Evolutionary conservation across 2,113 vertebrate genomes (phyloP), one percentile per base, ranked within the genome.

Genomic region (Hippocampus zosterae): DNA sequence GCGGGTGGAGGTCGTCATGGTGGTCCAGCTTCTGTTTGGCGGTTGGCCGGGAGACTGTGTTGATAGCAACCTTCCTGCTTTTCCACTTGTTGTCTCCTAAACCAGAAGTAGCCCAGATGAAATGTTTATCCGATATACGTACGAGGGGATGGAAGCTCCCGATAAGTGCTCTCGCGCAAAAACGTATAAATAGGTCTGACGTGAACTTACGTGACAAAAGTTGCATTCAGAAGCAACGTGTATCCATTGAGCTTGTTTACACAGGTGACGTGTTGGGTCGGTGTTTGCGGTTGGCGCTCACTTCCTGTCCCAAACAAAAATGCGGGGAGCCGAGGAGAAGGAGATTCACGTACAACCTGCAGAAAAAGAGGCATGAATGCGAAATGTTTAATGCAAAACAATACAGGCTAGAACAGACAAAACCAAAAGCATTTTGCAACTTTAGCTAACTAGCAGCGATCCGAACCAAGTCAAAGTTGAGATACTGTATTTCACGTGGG

Each of bases 1-100:
- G 27, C n/a, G n/a, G n/a, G n/a, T n/a, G n/a, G n/a, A n/a, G 10
- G 42, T 12, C 3, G 42, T 44, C 59, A 63, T 41, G 67, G 57
- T 29, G 13, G 63, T 71, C 70, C 68, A 69, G 50, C 53, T 66
- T 67, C 63, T 84, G 75, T 19, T 3, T 67, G 67, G 56, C 63
- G 74, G 57, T 52, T n/a, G 29, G 69, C 77, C 61, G 76, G 81
- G 52, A 55, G 66, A 72, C n/a, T 57, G 50, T 84, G 84, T 85
- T 88, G 79, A 84, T 62, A 72, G 33, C 16, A 85, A 71, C 75
- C 74, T 86, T 88, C 86, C 81, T 81, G 84, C 67, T 69, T 70
- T 72, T 13, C 74, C 67, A 52, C 65, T 57, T 85, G 73, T 79
- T 84, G 71, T 72, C 69, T 11, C 66, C 62, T 59, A 61, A 65